These are phyloP conservation scores for Colaptes auratus DNA, from an alignment of 2,113 vertebrate species.

Conservation along the genomic window DNA sequence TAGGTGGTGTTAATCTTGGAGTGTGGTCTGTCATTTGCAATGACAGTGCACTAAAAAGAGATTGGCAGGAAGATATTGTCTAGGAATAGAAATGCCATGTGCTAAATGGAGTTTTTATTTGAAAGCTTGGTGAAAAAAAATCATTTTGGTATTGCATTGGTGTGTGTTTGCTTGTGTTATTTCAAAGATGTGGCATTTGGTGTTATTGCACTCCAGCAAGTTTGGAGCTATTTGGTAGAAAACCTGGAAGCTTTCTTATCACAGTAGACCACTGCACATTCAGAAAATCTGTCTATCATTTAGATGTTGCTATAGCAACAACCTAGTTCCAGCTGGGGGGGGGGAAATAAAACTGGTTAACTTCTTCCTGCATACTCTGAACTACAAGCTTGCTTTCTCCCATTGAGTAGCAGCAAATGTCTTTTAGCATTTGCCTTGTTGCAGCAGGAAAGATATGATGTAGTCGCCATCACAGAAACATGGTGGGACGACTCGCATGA, in stretches of 20 bases:
- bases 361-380: constrained; percentile 56
- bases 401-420: not conserved
- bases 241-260: constrained; percentile 72
- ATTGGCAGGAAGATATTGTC: constrained; percentile 20
- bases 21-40: constrained; percentile 31
- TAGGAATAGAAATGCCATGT: constrained; percentile 40
- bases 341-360: constrained; percentile 66
- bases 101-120: constrained; percentile 23
- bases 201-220: constrained; percentile 47
- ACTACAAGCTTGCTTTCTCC: constrained; percentile 51
- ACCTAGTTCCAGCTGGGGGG: constrained; percentile 73
- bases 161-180: not conserved
- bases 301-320: constrained; percentile 80
- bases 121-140: not conserved
- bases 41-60: constrained; percentile 31
- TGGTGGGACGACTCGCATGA: too few species aligned
- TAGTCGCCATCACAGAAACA: too few species aligned
- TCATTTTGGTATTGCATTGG: not conserved
- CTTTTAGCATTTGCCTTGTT: constrained; percentile 26
- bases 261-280: constrained; percentile 72
- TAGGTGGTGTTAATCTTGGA: constrained; percentile 48
- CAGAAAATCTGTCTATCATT: constrained; percentile 80
- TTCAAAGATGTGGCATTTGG: constrained; percentile 53
- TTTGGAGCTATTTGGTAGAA: constrained; percentile 69
- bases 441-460: too few species aligned